Percentiles rank a stretch among this genome's conserved stretches.
These are phyloP conservation scores for Oscheius sp. DNA, from an alignment of 2,888 invertebrate genomes.

Conservation along the genomic window DNA sequence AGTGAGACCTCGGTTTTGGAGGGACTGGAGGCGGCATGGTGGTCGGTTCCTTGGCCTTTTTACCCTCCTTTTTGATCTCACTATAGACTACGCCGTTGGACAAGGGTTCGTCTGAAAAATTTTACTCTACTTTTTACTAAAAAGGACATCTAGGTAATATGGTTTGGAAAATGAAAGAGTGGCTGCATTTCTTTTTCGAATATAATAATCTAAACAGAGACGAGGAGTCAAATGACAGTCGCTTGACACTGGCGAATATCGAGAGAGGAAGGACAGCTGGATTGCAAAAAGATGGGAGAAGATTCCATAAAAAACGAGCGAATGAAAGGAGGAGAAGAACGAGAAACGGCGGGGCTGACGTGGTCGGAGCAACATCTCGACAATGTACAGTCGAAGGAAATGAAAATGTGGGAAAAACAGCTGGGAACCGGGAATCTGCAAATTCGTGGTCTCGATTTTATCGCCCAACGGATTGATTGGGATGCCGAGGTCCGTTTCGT, in stretches of 20 bases:
- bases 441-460: slow-evolving; percentile 32
- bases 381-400: slow-evolving; percentile 12
- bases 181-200: no score
- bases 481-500: slow-evolving; percentile 27
- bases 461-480: slow-evolving; percentile 34
- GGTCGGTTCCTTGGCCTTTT: slow-evolving; percentile 19
- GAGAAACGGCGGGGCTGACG: slow-evolving; percentile 12
- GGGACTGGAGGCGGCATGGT: slow-evolving; percentile 69
- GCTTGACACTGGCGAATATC: neutral
- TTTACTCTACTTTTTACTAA: no score
- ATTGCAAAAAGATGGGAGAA: slow-evolving; percentile 13
- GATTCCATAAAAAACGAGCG: neutral
- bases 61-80: slow-evolving; percentile 36
- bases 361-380: slow-evolving; percentile 7
- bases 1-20: slow-evolving; percentile 70
- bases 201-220: neutral
- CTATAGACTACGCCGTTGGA: slow-evolving; percentile 35
- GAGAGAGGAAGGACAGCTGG: neutral
- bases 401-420: slow-evolving; percentile 10
- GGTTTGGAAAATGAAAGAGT: neutral
- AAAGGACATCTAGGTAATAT: neutral
- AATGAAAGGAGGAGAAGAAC: neutral
- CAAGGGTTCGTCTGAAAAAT: slow-evolving; percentile 32
- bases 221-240: neutral
- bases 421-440: neutral